These are phyloP conservation scores for Chloropsis hardwickii DNA, from an alignment of 2,113 vertebrate genomes.

Conservation along the genomic window DNA sequence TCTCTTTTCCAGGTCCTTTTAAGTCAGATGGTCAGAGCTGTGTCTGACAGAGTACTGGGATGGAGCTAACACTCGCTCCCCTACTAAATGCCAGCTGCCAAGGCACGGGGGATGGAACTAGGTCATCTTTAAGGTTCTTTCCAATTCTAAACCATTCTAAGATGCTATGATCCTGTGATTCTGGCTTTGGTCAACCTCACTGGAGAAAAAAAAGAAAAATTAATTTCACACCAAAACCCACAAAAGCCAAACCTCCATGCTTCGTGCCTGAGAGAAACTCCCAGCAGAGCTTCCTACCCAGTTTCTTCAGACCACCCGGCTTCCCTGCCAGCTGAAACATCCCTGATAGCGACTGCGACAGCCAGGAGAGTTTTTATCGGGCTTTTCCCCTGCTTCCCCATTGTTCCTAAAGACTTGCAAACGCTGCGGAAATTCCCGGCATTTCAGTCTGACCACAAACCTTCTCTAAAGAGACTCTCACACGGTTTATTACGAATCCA, in stretches of 20 bases:
- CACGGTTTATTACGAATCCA: background rate
- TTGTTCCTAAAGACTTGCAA: background rate
- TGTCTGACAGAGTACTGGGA: background rate
- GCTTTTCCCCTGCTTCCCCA: background rate
- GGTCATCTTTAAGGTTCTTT: background rate
- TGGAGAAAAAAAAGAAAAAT: background rate
- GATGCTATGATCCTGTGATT: background rate
- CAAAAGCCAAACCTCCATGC: background rate
- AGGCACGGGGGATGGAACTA: background rate
- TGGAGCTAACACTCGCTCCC: background rate
- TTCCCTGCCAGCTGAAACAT: background rate
- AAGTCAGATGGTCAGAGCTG: background rate
- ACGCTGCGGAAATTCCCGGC: background rate
- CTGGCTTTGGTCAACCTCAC: background rate
- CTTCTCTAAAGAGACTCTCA: background rate
- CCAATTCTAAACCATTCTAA: background rate
- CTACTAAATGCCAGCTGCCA: background rate
- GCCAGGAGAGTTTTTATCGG: background rate
- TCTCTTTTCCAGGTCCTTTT: background rate
- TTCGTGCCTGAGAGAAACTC: background rate
- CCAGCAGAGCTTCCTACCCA: background rate
- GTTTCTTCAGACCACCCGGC: background rate
- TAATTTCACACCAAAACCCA: background rate
- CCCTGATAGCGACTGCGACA: accelerated
- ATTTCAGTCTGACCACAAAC: background rate